Conservation (phyloP, 2,888 invertebrate genomes). For the Sinodicranocentrus sp. region DNA sequence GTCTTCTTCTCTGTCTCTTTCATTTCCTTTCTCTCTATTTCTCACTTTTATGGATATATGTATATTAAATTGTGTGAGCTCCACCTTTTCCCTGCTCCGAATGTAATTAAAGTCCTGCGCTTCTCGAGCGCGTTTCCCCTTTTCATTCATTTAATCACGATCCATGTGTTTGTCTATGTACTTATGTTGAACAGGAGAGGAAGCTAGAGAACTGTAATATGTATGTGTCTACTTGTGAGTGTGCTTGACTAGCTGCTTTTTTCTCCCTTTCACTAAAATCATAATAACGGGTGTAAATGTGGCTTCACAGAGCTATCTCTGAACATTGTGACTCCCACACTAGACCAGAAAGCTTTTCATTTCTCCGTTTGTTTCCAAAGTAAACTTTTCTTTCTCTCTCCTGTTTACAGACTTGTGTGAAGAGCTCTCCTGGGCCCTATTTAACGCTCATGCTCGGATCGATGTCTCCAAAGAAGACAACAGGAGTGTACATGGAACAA, state of each 20-base stretch:
- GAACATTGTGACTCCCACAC: slow-evolving; percentile 46
- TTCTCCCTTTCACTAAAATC: slow-evolving; percentile 13
- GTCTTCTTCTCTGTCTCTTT: slow-evolving; percentile 10
- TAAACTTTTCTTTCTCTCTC: slow-evolving; percentile 31
- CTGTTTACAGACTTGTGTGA: slow-evolving; percentile 54
- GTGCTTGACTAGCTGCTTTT: slow-evolving; percentile 25
- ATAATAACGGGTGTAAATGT: slow-evolving; percentile 66
- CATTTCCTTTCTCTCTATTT: slow-evolving; percentile 40
- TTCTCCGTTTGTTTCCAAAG: neutral
- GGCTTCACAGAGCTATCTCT: slow-evolving; percentile 45
- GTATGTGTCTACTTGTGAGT: slow-evolving; percentile 33
- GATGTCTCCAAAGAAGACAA: slow-evolving; percentile 72
- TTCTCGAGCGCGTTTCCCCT: slow-evolving; percentile 42
- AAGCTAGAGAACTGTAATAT: no score
- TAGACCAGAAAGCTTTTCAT: neutral
- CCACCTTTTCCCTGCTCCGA: slow-evolving; percentile 76
- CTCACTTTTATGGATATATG: slow-evolving; percentile 71
- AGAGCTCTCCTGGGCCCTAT: slow-evolving; percentile 68
- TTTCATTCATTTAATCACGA: slow-evolving; percentile 71
- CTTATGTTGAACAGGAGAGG: neutral
- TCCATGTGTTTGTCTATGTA: slow-evolving; percentile 14
- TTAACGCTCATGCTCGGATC: slow-evolving; percentile 77
- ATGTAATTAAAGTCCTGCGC: slow-evolving; percentile 76
- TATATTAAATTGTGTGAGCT: slow-evolving; percentile 74
- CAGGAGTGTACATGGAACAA: slow-evolving; percentile 3